A percentile compares a stretch with the other conserved stretches of the same genome.
Evolutionary conservation across 2,797 vertebrate species (phyloP).

Genomic region (Mycteria americana): DNA sequence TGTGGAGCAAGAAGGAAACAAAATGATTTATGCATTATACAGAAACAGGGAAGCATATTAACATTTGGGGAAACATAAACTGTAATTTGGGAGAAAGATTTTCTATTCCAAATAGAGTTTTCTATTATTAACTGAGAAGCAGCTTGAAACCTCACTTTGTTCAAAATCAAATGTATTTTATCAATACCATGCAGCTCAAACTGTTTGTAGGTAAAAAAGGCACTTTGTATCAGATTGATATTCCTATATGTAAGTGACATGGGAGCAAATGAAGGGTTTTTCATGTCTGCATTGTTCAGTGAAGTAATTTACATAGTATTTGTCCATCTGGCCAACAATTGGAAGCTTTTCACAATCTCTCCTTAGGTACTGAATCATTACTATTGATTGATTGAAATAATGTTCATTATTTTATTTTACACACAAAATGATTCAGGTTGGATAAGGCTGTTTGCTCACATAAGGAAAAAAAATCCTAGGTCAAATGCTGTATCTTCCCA

Average conservation of each 20-base stretch:
- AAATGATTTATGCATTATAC: not conserved
- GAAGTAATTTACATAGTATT: not conserved
- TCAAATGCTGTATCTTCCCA: not conserved
- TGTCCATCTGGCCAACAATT: not conserved
- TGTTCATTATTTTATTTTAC: not conserved
- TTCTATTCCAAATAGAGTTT: not conserved
- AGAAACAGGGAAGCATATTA: not conserved
- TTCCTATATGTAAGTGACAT: not conserved
- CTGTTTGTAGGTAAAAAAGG: not conserved
- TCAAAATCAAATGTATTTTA: not conserved
- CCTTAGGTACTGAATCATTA: not conserved
- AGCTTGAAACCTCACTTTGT: not conserved
- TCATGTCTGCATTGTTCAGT: not conserved
- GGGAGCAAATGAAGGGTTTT: not conserved
- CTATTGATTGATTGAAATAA: not conserved
- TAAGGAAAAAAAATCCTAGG: not conserved
- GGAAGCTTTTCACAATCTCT: not conserved
- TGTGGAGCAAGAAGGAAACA: not conserved
- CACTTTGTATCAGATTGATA: not conserved
- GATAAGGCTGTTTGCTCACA: not conserved
- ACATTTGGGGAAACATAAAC: not conserved
- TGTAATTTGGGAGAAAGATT: not conserved
- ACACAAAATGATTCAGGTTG: not conserved
- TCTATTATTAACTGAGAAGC: not conserved
- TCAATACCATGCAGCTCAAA: not conserved